Evolutionary conservation across 2,888 invertebrate species (phyloP).

Genomic region (Erebia palarica): DNA sequence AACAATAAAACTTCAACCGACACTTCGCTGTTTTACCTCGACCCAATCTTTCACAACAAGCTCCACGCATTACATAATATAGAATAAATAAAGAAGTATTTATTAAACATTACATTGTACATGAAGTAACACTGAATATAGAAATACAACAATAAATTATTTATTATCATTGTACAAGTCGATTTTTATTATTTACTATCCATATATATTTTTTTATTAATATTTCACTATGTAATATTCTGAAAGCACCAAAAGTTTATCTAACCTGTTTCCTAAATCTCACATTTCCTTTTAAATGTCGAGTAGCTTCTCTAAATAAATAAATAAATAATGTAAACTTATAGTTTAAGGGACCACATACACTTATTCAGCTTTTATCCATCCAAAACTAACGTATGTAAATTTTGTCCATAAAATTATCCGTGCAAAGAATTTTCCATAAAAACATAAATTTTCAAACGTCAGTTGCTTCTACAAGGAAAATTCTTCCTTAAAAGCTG

Average conservation of each 20-base stretch:
- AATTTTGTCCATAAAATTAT: too few relatives aligned
- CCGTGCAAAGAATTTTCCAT: too few relatives aligned
- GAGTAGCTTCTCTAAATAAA: not conserved
- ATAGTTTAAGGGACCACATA: not conserved
- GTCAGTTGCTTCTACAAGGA: too few relatives aligned
- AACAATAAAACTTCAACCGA: too few relatives aligned
- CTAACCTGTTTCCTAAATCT: not conserved
- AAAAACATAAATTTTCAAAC: too few relatives aligned
- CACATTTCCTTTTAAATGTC: not conserved
- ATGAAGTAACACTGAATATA: conserved; percentile 8
- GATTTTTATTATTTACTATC: not conserved
- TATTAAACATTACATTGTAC: not conserved
- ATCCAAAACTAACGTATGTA: too few relatives aligned
- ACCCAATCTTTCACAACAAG: too few relatives aligned
- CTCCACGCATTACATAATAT: too few relatives aligned
- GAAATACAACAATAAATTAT: conserved; percentile 18
- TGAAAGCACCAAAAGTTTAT: conserved; percentile 14
- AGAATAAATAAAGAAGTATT: not conserved
- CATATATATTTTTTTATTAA: conserved; percentile 9
- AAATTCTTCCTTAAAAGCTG: too few relatives aligned
- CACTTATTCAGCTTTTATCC: too few relatives aligned
- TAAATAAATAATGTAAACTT: not conserved
- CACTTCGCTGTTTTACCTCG: too few relatives aligned
- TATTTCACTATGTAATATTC: conserved; percentile 5
- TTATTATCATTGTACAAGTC: conserved; percentile 1